Conservation (phyloP, 2,888 invertebrate genomes). For the Caenorhabditis macrosperma region DNA sequence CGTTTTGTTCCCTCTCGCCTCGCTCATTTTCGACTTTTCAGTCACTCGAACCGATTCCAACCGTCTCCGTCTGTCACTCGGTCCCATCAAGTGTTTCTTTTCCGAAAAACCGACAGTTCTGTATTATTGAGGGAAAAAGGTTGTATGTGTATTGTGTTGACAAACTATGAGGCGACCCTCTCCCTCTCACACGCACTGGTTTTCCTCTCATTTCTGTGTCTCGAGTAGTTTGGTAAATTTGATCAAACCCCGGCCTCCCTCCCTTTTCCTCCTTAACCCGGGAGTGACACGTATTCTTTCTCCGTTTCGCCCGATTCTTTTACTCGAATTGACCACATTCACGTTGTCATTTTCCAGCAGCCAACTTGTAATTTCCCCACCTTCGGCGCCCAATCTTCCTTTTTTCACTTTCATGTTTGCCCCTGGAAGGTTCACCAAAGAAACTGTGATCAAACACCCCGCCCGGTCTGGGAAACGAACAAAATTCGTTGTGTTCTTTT, state of each 20-base stretch:
- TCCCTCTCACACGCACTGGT: slow-evolving; percentile 49
- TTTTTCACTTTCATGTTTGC: slow-evolving; percentile 35
- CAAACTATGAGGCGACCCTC: slow-evolving; percentile 52
- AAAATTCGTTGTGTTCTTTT: background rate
- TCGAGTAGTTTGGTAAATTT: slow-evolving; percentile 58
- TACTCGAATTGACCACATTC: slow-evolving; percentile 30
- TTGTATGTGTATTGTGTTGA: slow-evolving; percentile 55
- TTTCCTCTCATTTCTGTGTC: slow-evolving; percentile 47
- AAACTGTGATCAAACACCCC: slow-evolving; percentile 41
- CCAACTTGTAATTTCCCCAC: slow-evolving; percentile 19
- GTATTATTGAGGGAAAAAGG: slow-evolving; percentile 44
- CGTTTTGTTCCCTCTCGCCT: slow-evolving; percentile 25
- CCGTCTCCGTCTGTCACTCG: slow-evolving; percentile 30
- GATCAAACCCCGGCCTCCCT: slow-evolving; percentile 45
- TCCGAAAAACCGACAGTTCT: slow-evolving; percentile 26
- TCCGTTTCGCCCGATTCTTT: slow-evolving; percentile 18
- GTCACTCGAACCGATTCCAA: slow-evolving; percentile 42
- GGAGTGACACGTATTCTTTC: slow-evolving; percentile 37
- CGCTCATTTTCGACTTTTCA: slow-evolving; percentile 54
- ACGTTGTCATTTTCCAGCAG: background rate
- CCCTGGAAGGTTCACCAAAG: slow-evolving; percentile 38
- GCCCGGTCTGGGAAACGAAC: slow-evolving; percentile 23
- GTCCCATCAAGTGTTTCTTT: slow-evolving; percentile 6
- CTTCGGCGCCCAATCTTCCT: slow-evolving; percentile 8
- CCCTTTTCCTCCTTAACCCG: slow-evolving; percentile 23